Percentiles rank a stretch among this genome's conserved stretches.
These are phyloP conservation scores for Halcyon senegalensis DNA, from an alignment of 2,113 vertebrate genomes.

Conservation along the genomic window DNA sequence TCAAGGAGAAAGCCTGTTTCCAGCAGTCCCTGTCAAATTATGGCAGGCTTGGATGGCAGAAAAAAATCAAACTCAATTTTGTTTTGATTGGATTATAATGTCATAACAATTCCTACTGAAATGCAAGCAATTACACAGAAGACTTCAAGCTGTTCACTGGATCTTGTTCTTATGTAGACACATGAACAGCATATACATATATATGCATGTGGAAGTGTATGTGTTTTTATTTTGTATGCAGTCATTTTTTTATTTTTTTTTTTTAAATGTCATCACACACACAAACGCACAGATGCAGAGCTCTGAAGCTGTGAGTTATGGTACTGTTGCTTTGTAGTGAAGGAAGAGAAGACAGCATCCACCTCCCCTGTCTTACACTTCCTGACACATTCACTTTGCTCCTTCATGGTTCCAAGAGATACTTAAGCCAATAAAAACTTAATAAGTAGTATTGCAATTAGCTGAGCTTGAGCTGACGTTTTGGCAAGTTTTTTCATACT, in stretches of 20 bases:
- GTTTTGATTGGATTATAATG: neutral
- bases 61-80: neutral
- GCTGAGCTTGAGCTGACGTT: neutral
- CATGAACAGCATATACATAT: neutral
- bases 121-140: neutral
- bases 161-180: neutral
- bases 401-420: neutral
- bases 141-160: neutral
- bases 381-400: neutral
- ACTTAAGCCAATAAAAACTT: neutral
- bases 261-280: neutral
- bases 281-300: neutral
- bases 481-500: neutral
- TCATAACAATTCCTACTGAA: neutral
- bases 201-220: neutral
- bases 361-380: neutral
- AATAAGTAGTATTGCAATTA: neutral
- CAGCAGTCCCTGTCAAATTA: neutral
- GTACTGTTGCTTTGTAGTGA: neutral
- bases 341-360: neutral
- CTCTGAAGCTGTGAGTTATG: neutral
- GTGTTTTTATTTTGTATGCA: neutral
- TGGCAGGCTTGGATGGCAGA: neutral
- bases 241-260: neutral
- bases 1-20: neutral